These are phyloP conservation scores for Dicerorhinus sumatrensis DNA, from an alignment of 2,113 vertebrate genomes.

Conservation along the genomic window DNA sequence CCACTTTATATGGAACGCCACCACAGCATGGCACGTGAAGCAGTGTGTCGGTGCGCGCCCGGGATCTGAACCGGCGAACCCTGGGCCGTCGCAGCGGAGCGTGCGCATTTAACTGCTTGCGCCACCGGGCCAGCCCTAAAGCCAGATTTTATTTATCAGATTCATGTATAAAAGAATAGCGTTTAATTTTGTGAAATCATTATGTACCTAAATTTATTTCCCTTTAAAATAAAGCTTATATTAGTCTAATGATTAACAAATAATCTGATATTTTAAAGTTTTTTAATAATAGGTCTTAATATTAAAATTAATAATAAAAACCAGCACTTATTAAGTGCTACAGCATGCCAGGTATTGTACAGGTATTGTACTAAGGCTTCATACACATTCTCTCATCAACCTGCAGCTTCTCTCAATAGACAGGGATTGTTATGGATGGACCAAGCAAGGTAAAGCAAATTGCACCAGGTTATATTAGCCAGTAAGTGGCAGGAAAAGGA, in stretches of 20 bases:
- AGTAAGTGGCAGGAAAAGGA: neutral
- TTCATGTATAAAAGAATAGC: neutral
- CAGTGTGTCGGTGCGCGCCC: too few species aligned
- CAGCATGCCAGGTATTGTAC: neutral
- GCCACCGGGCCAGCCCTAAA: too few species aligned
- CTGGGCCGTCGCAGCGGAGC: too few species aligned
- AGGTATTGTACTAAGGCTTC: neutral
- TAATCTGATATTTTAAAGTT: neutral
- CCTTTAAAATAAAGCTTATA: slow-evolving; percentile 1
- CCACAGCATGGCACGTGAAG: too few species aligned
- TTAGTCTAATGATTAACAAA: neutral
- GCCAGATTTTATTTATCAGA: neutral
- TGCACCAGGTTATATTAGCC: fast-evolving
- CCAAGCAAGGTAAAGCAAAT: neutral
- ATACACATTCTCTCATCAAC: neutral
- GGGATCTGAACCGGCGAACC: too few species aligned
- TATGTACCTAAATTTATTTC: neutral
- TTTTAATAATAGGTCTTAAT: neutral
- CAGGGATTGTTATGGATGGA: neutral
- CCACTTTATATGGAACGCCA: too few species aligned
- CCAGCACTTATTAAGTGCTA: neutral
- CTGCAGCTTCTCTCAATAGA: neutral
- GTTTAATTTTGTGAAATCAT: neutral
- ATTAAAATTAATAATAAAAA: neutral
- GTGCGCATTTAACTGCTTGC: too few species aligned